phyloP scores from a whole-genome alignment of 2,113 vertebrate species.

The Chelonoidis abingdonii region DNA sequence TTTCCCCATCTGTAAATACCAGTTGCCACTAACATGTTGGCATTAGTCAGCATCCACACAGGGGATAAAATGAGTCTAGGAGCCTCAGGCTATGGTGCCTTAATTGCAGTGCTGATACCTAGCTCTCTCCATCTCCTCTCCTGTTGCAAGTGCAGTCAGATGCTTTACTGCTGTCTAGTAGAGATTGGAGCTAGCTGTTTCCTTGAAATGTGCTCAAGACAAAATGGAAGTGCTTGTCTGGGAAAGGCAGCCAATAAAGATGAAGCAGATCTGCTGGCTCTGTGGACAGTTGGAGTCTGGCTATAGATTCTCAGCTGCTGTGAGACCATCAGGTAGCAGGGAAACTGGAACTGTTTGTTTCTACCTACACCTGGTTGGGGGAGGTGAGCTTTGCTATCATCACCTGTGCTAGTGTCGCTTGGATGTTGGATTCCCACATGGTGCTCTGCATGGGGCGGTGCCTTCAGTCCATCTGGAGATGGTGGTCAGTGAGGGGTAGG shows the following conservation, averaged over 20 bases:
- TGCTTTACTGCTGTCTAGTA: not conserved
- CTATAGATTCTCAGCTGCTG: not conserved
- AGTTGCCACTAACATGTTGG: not conserved
- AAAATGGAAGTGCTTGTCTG: not conserved
- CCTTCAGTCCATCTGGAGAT: not conserved
- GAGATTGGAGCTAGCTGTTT: not conserved
- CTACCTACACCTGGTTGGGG: not conserved
- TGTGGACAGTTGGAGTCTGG: not conserved
- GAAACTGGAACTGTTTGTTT: not conserved
- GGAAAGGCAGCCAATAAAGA: not conserved
- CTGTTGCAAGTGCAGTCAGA: not conserved
- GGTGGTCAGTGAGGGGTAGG: not conserved
- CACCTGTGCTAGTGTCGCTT: not conserved
- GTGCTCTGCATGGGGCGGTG: not conserved
- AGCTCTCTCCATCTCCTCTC: not conserved
- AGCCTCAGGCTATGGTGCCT: not conserved
- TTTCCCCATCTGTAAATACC: not conserved
- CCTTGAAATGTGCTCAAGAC: not conserved
- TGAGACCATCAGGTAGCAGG: not conserved
- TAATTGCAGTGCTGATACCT: not conserved
- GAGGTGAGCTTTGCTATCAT: not conserved
- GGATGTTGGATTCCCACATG: not conserved
- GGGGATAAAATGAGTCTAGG: not conserved
- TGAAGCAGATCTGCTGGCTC: not conserved
- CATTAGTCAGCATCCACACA: not conserved